phyloP scores from a whole-genome alignment of 1,140 invertebrate genomes.

The Drosophila funebris region DNA sequence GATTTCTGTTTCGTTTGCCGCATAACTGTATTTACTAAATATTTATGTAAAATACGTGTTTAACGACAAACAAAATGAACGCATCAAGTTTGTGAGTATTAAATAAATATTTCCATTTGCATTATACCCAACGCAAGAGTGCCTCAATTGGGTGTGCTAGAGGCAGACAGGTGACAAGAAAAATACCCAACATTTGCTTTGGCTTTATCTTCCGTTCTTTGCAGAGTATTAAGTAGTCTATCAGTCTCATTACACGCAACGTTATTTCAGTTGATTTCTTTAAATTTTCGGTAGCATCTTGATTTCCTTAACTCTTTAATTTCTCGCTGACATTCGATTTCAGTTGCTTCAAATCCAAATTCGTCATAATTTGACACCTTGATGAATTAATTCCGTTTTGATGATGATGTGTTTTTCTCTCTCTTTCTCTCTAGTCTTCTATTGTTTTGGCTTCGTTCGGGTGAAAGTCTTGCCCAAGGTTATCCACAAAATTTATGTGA shows the following conservation, averaged over 20 bases:
- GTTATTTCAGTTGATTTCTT: background rate
- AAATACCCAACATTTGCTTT: too few relatives aligned
- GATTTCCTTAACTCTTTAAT: slow-evolving; percentile 18
- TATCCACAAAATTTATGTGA: slow-evolving; percentile 39
- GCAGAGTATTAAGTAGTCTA: background rate
- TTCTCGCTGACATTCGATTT: slow-evolving; percentile 29
- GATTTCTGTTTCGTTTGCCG: slow-evolving; percentile 9
- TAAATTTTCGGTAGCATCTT: slow-evolving; percentile 3
- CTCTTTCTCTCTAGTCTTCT: slow-evolving; percentile 33
- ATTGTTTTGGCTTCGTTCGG: slow-evolving; percentile 13
- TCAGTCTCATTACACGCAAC: background rate
- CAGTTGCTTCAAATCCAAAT: slow-evolving; percentile 17
- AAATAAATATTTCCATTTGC: slow-evolving; percentile 6
- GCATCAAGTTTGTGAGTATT: slow-evolving; percentile 8
- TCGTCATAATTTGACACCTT: slow-evolving; percentile 52
- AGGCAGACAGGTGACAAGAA: background rate
- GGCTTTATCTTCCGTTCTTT: background rate
- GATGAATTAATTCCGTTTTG: slow-evolving; percentile 46
- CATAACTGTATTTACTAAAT: slow-evolving; percentile 60
- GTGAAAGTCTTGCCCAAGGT: slow-evolving; percentile 65
- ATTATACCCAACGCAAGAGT: background rate
- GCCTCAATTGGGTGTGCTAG: background rate
- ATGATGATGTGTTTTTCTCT: slow-evolving; percentile 35
- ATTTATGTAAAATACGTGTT: slow-evolving; percentile 44
- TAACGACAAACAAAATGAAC: background rate